Conservation (phyloP, 2,797 vertebrate genomes). For the Enteromius paludinosus region DNA sequence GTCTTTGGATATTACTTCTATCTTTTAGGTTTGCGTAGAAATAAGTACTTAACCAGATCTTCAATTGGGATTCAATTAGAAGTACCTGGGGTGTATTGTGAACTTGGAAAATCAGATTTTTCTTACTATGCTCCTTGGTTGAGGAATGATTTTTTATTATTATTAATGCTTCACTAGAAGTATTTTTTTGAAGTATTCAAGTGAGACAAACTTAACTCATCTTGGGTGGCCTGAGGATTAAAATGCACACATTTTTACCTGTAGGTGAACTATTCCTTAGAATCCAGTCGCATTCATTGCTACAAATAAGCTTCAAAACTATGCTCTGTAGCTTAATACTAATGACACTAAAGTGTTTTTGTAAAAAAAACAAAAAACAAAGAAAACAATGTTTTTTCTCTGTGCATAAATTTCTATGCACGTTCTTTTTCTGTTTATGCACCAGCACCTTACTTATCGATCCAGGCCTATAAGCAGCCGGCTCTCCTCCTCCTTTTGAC, state of each 20-base stretch:
- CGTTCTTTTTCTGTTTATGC: constrained; percentile 9
- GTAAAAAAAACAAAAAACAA: neutral
- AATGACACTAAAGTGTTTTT: constrained; percentile 26
- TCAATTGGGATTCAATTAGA: no score
- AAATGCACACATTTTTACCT: neutral
- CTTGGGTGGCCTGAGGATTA: neutral
- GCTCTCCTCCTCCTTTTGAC: constrained; percentile 88
- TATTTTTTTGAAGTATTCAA: neutral
- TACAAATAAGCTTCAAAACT: constrained; percentile 36
- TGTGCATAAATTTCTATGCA: constrained; percentile 10
- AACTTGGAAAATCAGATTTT: no score
- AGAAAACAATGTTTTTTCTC: neutral
- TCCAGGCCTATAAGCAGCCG: constrained; percentile 90
- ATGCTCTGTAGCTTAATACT: constrained; percentile 32
- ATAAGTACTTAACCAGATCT: no score
- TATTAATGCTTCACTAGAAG: no score
- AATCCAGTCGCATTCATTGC: constrained; percentile 32
- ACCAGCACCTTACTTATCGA: constrained; percentile 79
- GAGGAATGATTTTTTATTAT: no score
- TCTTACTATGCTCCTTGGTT: no score
- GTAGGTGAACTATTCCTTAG: neutral
- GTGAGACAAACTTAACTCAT: neutral
- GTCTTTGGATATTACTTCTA: neutral
- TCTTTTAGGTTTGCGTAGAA: no score
- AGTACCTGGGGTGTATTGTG: no score